Percentiles rank a stretch among this genome's conserved stretches.
Evolutionary conservation across 2,888 invertebrate species (phyloP).

Genomic region (Theodoxus fluviatilis): DNA sequence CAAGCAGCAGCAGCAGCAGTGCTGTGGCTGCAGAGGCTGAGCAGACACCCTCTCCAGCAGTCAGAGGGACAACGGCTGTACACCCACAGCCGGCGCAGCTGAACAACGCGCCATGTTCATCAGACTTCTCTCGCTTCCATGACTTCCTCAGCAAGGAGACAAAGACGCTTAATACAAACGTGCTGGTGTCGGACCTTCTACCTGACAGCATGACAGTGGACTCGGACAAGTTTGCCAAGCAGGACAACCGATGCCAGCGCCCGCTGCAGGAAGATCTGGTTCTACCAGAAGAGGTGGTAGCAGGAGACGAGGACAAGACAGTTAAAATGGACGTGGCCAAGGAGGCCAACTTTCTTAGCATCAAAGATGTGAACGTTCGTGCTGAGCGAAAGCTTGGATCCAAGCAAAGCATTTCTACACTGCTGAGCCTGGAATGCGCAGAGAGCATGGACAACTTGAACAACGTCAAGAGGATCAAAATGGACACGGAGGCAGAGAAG

Average conservation of each 20-base stretch:
- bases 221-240: conserved; percentile 70
- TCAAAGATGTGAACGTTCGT: conserved; percentile 69
- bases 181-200: conserved; percentile 59
- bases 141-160: conserved; percentile 71
- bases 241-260: conserved; percentile 63
- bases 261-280: conserved; percentile 67
- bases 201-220: conserved; percentile 70
- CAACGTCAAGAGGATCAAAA: conserved; percentile 47
- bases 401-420: conserved; percentile 32
- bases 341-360: conserved; percentile 32
- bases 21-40: not conserved
- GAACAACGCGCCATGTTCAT: conserved; percentile 36
- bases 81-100: conserved; percentile 26
- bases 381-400: conserved; percentile 46
- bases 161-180: conserved; percentile 72
- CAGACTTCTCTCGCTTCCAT: conserved; percentile 58
- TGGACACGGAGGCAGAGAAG: conserved; percentile 52
- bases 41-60: not conserved
- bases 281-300: too few species aligned
- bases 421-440: conserved; percentile 25
- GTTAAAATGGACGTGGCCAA: conserved; percentile 22
- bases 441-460: conserved; percentile 34
- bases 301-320: conserved; percentile 34
- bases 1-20: not conserved
- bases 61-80: not conserved